Evolutionary conservation across 2,113 vertebrate genomes (phyloP), one percentile per base, ranked within the genome.

Genomic region (Rhipidura dahli): DNA sequence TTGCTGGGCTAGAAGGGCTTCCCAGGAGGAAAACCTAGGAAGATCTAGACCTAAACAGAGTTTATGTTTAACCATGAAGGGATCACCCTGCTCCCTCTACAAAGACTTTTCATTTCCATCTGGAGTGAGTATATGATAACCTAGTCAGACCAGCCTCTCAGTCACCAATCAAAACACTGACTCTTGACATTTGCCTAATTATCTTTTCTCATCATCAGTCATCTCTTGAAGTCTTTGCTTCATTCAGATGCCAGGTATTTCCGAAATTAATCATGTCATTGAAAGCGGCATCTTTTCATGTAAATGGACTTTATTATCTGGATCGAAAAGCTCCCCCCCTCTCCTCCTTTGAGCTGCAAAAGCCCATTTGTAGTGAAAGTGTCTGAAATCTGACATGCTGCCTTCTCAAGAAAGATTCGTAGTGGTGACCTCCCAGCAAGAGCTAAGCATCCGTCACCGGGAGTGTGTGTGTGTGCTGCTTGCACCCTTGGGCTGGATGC

Each of bases 211-310:
- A 95, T 98, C 97, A 98, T 98, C 97, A 97, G 97, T 98, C 98
- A 98, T 97, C 97, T 98, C 97, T 96, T 96, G 96, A 98, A 97
- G 96, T 73, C 97, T 97, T 81, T 56, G 82, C 95, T 98, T 98
- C 98, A 97, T 98, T 98, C 98, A 97, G 93, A 98, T 98, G 98
- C 97, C 98, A 98, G 97, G 98, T 98, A 98, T 98, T 98, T 98
- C 98, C 72, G 66, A 98, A 98, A 98, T 98, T 98, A 98, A 98
- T 98, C 98, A 98, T 96, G 96, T 97, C 97, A 96, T 97, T 95
- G 94, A 98, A 98, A 97, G 98, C 96, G 82, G 97, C 97, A 98
- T 98, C 97, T 98, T 98, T 98, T 98, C 97, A 98, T 98, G 97
- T 98, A 98, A 98, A 98, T 98, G 96, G 97, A 94, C 96, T 97